Conservation (phyloP, 2,113 vertebrate species). For the Sapayoa aenigma region DNA sequence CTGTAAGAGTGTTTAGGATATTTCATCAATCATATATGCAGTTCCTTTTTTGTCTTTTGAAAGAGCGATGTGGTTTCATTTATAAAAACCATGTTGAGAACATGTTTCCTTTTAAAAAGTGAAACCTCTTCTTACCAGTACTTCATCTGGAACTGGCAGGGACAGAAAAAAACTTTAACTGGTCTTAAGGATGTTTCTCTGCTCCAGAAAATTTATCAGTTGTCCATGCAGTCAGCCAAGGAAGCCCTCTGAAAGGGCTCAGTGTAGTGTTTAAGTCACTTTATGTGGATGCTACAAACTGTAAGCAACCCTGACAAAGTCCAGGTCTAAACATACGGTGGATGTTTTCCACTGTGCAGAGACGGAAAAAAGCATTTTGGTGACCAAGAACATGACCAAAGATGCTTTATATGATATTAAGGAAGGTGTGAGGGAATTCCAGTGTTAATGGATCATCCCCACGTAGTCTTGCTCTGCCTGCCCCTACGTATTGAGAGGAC, state of each 20-base stretch:
- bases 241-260: background rate
- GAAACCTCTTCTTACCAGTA: slow-evolving; percentile 29
- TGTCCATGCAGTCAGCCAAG: background rate
- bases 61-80: slow-evolving; percentile 51
- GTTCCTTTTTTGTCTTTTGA: slow-evolving; percentile 32
- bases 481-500: background rate
- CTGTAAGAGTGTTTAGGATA: background rate
- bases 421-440: background rate
- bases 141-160: background rate
- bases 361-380: background rate
- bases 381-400: background rate
- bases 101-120: slow-evolving; percentile 60
- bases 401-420: background rate
- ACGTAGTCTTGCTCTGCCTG: background rate
- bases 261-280: background rate
- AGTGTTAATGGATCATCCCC: background rate
- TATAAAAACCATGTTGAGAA: slow-evolving; percentile 34
- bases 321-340: background rate
- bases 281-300: background rate
- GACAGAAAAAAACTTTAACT: background rate
- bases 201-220: background rate
- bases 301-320: background rate
- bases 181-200: background rate
- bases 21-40: slow-evolving; percentile 45
- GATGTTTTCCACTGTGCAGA: background rate